Evolutionary conservation across 2,888 invertebrate genomes (phyloP), one percentile per base, ranked within the genome.

Genomic region (Junonia oenone): DNA sequence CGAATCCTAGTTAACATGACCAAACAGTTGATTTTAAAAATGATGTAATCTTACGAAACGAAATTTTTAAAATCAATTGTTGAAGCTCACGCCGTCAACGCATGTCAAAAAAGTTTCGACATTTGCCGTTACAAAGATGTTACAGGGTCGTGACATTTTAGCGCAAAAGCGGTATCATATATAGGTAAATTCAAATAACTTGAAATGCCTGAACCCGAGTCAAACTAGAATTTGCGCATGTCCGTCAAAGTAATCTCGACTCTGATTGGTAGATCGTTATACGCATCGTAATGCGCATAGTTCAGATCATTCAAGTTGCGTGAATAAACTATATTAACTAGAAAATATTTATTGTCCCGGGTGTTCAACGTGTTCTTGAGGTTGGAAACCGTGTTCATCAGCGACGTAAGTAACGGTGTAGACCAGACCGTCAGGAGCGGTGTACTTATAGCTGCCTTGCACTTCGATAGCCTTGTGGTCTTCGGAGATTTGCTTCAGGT

Each of bases 321-420:
- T n/a, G n/a, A n/a, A n/a, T n/a, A n/a, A n/a, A n/a, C n/a, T 22
- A 49, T 6, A 38, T 29, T 38, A 27, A 38, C 49, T 38, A 49
- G 27, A 17, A 11, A 27, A 6, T 19, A 1, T 56, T 35, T 65
- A 57, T 51, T 75, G 74, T 52, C 65, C 71, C 14, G 73, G 74
- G 17, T 83, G 83, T 31, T 79, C 78, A 11, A 86, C 72, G 31
- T 82, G 87, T 63, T 85, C 84, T 56, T 87, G 86, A 1, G 89
- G 88, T 56, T 88, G 91, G 85, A 90, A 93, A 37, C 93, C 93
- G 72, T 92, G 89, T 71, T 92, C 92, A 73, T 92, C 85, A 14
- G 93, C 92, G 50, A 80, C 75, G 81, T 85, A 93, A 9, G 81
- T 88, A 55, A 92, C 83, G 48, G 85, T 82, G 79, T 92, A 91